These are phyloP conservation scores for Phrixothrix hirtus DNA, from an alignment of 2,888 invertebrate genomes.

Conservation along the genomic window DNA sequence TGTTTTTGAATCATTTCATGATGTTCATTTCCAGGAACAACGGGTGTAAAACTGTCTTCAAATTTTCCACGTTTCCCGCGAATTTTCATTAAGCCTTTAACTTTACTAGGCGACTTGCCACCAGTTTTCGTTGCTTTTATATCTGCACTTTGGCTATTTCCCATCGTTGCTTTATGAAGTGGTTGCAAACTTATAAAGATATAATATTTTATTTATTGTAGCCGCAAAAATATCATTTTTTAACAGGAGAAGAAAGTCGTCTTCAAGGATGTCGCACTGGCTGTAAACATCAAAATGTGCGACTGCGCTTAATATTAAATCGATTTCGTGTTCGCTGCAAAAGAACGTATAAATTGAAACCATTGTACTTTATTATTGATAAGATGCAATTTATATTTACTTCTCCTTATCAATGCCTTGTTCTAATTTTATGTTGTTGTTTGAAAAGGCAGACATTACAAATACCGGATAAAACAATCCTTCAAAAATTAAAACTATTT, in stretches of 20 bases:
- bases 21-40: constrained; percentile 41
- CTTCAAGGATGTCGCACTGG: background rate
- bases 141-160: constrained; percentile 60
- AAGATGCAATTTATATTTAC: too few species aligned
- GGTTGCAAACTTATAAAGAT: background rate
- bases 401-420: too few species aligned
- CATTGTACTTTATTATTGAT: too few species aligned
- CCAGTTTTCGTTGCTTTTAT: constrained; percentile 59
- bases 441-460: too few species aligned
- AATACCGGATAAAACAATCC: background rate
- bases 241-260: background rate
- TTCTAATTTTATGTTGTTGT: too few species aligned
- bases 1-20: constrained; percentile 26
- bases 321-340: background rate
- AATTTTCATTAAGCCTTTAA: constrained; percentile 62
- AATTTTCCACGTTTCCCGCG: constrained; percentile 52
- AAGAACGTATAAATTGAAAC: too few species aligned
- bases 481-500: background rate
- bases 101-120: constrained; percentile 63
- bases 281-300: background rate
- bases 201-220: too few species aligned
- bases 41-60: constrained; percentile 46
- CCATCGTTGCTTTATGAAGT: constrained; percentile 52
- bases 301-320: background rate
- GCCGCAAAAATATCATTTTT: background rate